Evolutionary conservation across 2,888 invertebrate species (phyloP).

Genomic region (Philonicus albiceps): DNA sequence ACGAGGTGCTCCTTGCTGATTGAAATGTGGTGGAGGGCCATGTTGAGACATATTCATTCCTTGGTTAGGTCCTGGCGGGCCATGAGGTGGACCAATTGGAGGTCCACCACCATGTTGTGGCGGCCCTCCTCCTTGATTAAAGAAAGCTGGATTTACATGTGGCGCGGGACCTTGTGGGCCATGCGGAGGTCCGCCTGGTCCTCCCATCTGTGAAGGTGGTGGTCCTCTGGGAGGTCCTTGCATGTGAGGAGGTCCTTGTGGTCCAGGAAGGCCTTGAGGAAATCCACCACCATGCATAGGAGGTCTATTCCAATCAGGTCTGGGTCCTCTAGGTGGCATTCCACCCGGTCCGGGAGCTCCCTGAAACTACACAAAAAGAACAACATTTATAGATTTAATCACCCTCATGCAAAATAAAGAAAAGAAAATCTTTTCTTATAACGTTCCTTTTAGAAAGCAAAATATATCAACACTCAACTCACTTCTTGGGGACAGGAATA

Average conservation of each 20-base stretch:
- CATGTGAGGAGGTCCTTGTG: slow-evolving; percentile 75
- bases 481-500: no score
- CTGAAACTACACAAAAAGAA: slow-evolving; percentile 55
- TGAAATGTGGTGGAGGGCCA: slow-evolving; percentile 75
- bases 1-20: slow-evolving; percentile 73
- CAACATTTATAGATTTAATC: not conserved
- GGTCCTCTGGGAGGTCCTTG: slow-evolving; percentile 72
- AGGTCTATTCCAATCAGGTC: slow-evolving; percentile 79
- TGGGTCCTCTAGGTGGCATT: slow-evolving; percentile 67
- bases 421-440: not conserved
- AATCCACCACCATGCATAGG: slow-evolving; percentile 75
- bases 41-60: slow-evolving; percentile 65
- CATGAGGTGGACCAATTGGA: slow-evolving; percentile 66
- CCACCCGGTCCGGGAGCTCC: slow-evolving; percentile 62
- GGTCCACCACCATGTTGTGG: slow-evolving; percentile 66
- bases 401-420: not conserved
- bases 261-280: slow-evolving; percentile 68
- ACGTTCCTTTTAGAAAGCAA: not conserved
- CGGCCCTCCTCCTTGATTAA: slow-evolving; percentile 72
- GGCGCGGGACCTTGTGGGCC: slow-evolving; percentile 77
- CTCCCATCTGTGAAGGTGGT: slow-evolving; percentile 65
- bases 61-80: slow-evolving; percentile 64
- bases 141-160: slow-evolving; percentile 97
- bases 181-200: slow-evolving; percentile 66
- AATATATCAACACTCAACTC: not conserved